Evolutionary conservation across 1,140 invertebrate genomes (phyloP), one percentile per base, ranked within the genome.

Genomic region (Caerostris darwini): DNA sequence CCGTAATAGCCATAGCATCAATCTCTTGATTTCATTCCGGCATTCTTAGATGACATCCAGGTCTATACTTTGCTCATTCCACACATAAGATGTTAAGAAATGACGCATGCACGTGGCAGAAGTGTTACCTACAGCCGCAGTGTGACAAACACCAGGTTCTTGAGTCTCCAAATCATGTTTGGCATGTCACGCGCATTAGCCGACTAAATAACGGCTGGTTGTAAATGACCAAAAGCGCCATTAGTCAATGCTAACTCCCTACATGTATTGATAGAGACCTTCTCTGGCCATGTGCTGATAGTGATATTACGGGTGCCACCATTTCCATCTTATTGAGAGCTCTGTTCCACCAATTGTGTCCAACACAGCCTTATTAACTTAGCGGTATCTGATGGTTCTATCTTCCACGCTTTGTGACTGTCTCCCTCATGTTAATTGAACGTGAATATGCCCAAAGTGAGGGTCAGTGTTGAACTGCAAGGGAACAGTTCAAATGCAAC

Each of bases 151-250:
- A 34, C 71, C 12, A 77, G 71, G 12, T 77, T 77, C 71, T 77
- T 77, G 71, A 34, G 71, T 77, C 71, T 50, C 34, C 71, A 77
- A 53, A 77, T 53, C 71, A 77, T 50, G 7, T 10, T 50, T 12
- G 71, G 69, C 14, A 19, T 77, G 71, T 12, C 71, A 77, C 34
- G 53, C 7, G 71, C 71, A 34, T 53, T 77, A 12, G 50, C 10
- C 53, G 71, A 77, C 71, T 77, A 77, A 77, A 77, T 77, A 53
- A 64, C 34, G 34, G 7, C 34, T 34, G 71, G 14, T 50, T 77
- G 71, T 77, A 77, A 77, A 77, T 77, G 71, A 34, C 12, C 71
- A 77, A 77, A 77, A 77, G 71, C 19, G 53, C 34, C 71, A 77
- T 77, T 77, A 77, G 71, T 77, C 71, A 77, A 34, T 50, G 50